A percentile compares a stretch with the other conserved stretches of the same genome.
phyloP scores from a whole-genome alignment of 2,888 invertebrate genomes.

The Hypercompe scribonia region DNA sequence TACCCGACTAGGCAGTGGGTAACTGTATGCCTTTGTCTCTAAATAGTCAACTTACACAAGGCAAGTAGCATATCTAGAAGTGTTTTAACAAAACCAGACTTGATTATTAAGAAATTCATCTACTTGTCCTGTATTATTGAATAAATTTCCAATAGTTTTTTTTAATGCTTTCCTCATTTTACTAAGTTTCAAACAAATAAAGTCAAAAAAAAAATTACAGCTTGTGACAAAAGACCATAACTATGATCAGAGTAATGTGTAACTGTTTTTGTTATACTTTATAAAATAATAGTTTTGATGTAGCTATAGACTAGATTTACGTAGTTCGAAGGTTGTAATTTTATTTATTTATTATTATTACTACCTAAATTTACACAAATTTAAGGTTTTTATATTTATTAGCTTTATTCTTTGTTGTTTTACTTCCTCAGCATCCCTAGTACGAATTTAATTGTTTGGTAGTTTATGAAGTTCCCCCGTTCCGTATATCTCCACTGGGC shows the following conservation, averaged over 20 bases:
- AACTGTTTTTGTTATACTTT: not conserved
- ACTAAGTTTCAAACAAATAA: not conserved
- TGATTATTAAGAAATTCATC: not conserved
- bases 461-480: not conserved
- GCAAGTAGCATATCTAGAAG: not conserved
- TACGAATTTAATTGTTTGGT: not conserved
- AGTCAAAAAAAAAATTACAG: not conserved
- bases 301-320: not conserved
- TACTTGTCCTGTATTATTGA: not conserved
- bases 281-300: not conserved
- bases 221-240: not conserved
- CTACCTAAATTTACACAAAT: not conserved
- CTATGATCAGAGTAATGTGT: not conserved
- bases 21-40: not conserved
- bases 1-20: not conserved
- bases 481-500: not conserved
- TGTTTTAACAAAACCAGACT: not conserved
- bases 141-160: not conserved
- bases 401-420: not conserved
- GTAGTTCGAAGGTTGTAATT: not conserved
- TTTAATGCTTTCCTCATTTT: not conserved
- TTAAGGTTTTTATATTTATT: not conserved
- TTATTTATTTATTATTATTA: not conserved
- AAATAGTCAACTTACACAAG: not conserved
- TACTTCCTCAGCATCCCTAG: not conserved